A percentile compares a stretch with the other conserved stretches of the same genome.
phyloP scores from a whole-genome alignment of 2,888 invertebrate genomes.

The Lithodes maja region DNA sequence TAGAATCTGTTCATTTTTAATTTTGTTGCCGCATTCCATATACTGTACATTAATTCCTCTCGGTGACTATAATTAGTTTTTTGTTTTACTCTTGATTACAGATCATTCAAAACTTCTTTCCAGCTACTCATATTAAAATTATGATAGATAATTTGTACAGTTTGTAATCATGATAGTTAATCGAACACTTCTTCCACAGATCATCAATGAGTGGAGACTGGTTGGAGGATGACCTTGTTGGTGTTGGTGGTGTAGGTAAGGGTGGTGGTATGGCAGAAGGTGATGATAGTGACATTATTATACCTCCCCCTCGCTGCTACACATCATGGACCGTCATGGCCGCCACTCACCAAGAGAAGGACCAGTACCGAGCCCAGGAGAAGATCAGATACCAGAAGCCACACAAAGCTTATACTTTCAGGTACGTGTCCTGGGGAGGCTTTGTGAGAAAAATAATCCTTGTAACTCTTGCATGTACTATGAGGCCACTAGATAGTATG shows the following conservation, averaged over 20 bases:
- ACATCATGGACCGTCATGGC: constrained; percentile 89
- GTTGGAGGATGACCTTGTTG: constrained; percentile 46
- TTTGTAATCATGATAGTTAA: too few species aligned
- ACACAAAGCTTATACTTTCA: constrained; percentile 92
- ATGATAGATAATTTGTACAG: not conserved
- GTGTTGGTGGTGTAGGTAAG: not conserved
- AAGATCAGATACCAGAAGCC: constrained; percentile 89
- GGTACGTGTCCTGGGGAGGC: constrained; percentile 72
- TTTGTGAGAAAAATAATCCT: too few species aligned
- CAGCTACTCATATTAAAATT: not conserved
- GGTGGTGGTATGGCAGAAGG: constrained; percentile 74
- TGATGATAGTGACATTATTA: constrained; percentile 73
- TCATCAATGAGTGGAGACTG: constrained; percentile 59
- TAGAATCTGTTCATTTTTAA: too few species aligned
- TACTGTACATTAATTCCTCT: too few species aligned
- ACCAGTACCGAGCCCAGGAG: constrained; percentile 78
- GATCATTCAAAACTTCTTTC: too few species aligned
- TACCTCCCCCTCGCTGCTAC: constrained; percentile 79
- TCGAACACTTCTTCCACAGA: not conserved
- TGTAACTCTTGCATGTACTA: too few species aligned
- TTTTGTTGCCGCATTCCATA: too few species aligned
- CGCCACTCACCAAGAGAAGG: constrained; percentile 83
- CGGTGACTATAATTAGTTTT: too few species aligned
- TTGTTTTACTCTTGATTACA: too few species aligned
- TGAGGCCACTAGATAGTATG: too few species aligned